Base-by-base conservation (phyloP, 2,888 invertebrate species). In the Orthosia gothica region DNA sequence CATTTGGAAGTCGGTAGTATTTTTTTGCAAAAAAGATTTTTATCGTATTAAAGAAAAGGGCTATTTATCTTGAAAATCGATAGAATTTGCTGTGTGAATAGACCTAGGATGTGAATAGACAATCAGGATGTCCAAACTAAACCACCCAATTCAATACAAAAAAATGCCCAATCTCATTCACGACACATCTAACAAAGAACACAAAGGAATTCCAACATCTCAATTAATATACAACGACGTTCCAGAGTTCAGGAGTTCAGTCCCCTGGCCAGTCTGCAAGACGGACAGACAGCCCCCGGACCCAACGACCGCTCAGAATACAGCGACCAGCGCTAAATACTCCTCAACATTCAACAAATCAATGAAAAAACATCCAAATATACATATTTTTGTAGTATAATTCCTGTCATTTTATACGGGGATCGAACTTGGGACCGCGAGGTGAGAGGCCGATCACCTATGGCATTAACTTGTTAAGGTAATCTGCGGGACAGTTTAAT, bases 401-500 rank as follows among this genome's bases (percentile, higher is more conserved):
- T 88, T 77, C 69, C 52, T 55, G 58, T 76, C 67, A 74, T 64
- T 87, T 90, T 90, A 90, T 89, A 89, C 89, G 87, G 86, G 88
- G 87, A 65, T 84, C 89, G 88, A 91, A 92, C 90, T 87, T 84
- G 77, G 78, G 84, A 75, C 82, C 83, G 84, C 76, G 85, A 80
- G 86, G 83, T 79, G 83, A 80, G 85, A 85, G 91, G 90, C 70
- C 90, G 85, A 80, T 90, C 88, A 90, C 91, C 91, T 80, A 81
- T 84, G 91, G 83, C 91, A 87, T 89, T 91, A 87, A 87, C 88
- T 86, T 64, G 67, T 12, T 70, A 76, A 76, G 79, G 65, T 65
- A 75, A 83, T 79, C 52, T 79, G 74, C 64, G 80, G 61, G 66
- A 75, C 68, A 73, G 64, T 76, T 82, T 71, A 74, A 77, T 74